Evolutionary conservation across 2,888 invertebrate genomes (phyloP), one percentile per base, ranked within the genome.

Genomic region (Monopis laevigella): DNA sequence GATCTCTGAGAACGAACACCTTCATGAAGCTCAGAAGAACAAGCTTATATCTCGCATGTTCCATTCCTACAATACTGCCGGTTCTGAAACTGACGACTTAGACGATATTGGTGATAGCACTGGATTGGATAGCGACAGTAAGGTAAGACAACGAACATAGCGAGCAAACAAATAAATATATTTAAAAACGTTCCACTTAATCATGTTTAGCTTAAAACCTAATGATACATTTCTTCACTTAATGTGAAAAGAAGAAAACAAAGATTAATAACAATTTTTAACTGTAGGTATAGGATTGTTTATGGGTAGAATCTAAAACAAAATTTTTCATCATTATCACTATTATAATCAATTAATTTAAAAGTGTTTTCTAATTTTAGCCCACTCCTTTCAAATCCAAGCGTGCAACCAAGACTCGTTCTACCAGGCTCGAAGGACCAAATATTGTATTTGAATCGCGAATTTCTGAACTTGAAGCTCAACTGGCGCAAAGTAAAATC

Each of bases 401-500:
- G 14, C 73, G 70, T 40, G 71, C 63, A 51, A 47, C 52, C 1
- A 73, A 65, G 45, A 48, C 58, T 18, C 69, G 68, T 10, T 62
- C 65, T 2, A 50, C 61, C 3, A 81, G 77, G 35, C 65, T 89
- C 8, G 89, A 89, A 56, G 90, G 90, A 0, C 91, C 92, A 0
- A 88, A 86, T 49, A 92, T 92, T 44, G 88, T 93, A 14, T 92
- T 90, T 56, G 93, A 93, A 62, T 92, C 93, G 0, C 84, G 90
- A 46, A 92, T 93, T 40, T 89, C 92, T 2, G 93, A 93, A 55
- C 61, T 93, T 43, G 93, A 93, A 58, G 93, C 93, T 0, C 92
- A 93, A 53, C 66, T 93, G 32, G 87, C 90, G 5, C 92, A 93
- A 59, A 69, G 89, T 0, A 88, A 84, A 58, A 88, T 93, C 41